Evolutionary conservation across 35 echinoderm and acorn worm species (phyloP).

Genomic region (Apostichopus parvimensis): DNA sequence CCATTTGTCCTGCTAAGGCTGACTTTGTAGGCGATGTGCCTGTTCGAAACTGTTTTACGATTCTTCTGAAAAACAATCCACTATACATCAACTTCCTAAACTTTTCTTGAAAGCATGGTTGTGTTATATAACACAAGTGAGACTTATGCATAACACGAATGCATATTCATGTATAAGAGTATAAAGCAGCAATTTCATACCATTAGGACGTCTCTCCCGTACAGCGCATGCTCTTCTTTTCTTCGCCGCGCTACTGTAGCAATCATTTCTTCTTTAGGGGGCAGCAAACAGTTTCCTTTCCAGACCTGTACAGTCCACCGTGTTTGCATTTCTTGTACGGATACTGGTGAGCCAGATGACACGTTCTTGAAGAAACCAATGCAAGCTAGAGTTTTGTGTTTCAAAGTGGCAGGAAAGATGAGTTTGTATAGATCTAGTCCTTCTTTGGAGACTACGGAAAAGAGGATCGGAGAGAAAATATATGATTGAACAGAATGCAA

Average conservation of each 20-base stretch:
- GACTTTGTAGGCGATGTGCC: too few species aligned
- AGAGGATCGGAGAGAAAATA: too few species aligned
- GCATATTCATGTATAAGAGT: too few species aligned
- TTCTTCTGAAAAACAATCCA: too few species aligned
- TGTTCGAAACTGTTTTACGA: too few species aligned
- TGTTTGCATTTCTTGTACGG: constrained; percentile 18
- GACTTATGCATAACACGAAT: too few species aligned
- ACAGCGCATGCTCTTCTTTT: background rate
- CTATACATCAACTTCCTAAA: too few species aligned
- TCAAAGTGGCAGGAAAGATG: background rate
- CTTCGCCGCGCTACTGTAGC: background rate
- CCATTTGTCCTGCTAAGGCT: too few species aligned
- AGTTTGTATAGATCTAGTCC: background rate
- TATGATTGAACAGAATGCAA: too few species aligned
- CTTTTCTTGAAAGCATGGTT: too few species aligned
- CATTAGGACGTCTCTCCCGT: background rate
- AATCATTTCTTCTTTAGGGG: constrained; percentile 21
- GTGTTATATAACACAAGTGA: too few species aligned
- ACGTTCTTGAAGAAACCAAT: constrained; percentile 10
- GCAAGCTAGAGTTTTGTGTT: background rate
- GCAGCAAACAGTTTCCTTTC: background rate
- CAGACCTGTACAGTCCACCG: constrained; percentile 9
- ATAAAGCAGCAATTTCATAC: background rate
- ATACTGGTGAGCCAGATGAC: constrained; percentile 4
- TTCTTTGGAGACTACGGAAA: background rate